Evolutionary conservation across 2,888 invertebrate genomes (phyloP).

Genomic region (Diogma glabrata): DNA sequence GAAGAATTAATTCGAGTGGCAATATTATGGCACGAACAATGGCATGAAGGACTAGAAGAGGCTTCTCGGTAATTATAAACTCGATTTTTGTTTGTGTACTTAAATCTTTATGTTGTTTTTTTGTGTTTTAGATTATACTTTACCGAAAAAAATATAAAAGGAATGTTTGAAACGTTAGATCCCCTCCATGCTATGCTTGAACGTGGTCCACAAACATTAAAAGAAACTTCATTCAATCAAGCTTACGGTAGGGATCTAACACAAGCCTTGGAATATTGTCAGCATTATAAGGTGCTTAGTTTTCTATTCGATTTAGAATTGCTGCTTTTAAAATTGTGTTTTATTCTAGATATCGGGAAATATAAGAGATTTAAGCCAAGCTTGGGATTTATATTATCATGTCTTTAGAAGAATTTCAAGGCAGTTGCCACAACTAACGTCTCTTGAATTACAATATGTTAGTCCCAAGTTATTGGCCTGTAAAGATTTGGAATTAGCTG

Average conservation of each 20-base stretch:
- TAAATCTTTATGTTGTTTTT: neutral
- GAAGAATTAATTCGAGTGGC: slow-evolving; percentile 96
- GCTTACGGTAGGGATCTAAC: slow-evolving; percentile 90
- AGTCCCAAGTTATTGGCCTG: slow-evolving; percentile 83
- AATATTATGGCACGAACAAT: slow-evolving; percentile 98
- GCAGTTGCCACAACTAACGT: slow-evolving; percentile 84
- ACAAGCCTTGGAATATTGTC: slow-evolving; percentile 94
- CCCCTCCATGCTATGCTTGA: slow-evolving; percentile 92
- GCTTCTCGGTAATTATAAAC: slow-evolving; percentile 50
- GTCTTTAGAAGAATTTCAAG: slow-evolving; percentile 94
- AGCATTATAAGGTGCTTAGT: slow-evolving; percentile 74
- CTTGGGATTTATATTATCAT: slow-evolving; percentile 99
- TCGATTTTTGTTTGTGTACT: neutral
- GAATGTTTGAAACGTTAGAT: slow-evolving; percentile 92
- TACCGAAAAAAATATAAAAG: slow-evolving; percentile 89
- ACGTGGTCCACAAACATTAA: slow-evolving; percentile 86
- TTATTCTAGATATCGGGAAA: slow-evolving; percentile 55
- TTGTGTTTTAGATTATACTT: slow-evolving; percentile 63
- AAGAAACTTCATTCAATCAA: slow-evolving; percentile 94
- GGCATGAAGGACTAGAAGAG: slow-evolving; percentile 97
- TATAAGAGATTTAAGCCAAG: slow-evolving; percentile 88
- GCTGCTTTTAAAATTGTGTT: neutral
- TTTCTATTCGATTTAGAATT: too few species aligned
- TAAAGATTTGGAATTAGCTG: slow-evolving; percentile 87
- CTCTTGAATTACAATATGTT: slow-evolving; percentile 87